Evolutionary conservation across 2,888 invertebrate species (phyloP).

Genomic region (Kryphioiulus occultus): DNA sequence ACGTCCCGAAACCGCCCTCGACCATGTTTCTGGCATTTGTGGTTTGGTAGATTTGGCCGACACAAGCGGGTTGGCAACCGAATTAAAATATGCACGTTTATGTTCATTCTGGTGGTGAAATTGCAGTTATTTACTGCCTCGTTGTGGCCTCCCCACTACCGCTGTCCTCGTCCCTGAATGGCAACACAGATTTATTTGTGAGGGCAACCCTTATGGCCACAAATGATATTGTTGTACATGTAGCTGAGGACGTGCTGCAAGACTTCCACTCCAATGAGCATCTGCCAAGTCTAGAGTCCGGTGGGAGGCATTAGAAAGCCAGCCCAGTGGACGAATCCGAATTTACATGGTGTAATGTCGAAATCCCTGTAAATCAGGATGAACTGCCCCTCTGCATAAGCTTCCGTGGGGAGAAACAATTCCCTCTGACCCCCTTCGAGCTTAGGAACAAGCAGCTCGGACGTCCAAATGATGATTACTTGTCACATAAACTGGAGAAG

Average conservation of each 20-base stretch:
- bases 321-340: not conserved
- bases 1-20: not conserved
- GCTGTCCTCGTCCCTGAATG: not conserved
- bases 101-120: not conserved
- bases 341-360: slow-evolving; percentile 48
- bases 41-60: not conserved
- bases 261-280: slow-evolving; percentile 20
- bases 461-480: slow-evolving; percentile 49
- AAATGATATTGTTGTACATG: not conserved
- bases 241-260: not conserved
- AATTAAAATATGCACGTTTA: slow-evolving; percentile 22
- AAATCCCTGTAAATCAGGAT: slow-evolving; percentile 50
- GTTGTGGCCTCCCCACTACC: not conserved
- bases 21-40: not conserved
- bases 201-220: slow-evolving; percentile 24
- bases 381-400: slow-evolving; percentile 44
- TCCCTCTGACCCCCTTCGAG: slow-evolving; percentile 20
- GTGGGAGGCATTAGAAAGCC: slow-evolving; percentile 47
- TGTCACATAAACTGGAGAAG: slow-evolving; percentile 50
- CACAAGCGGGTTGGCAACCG: not conserved
- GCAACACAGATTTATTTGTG: not conserved
- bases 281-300: slow-evolving; percentile 10
- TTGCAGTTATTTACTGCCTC: not conserved
- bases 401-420: slow-evolving; percentile 44
- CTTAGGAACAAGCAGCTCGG: slow-evolving; percentile 45